Percentiles rank a stretch among this genome's conserved stretches.
phyloP scores from a whole-genome alignment of 2,113 vertebrate species.

The Syrmaticus mikado region DNA sequence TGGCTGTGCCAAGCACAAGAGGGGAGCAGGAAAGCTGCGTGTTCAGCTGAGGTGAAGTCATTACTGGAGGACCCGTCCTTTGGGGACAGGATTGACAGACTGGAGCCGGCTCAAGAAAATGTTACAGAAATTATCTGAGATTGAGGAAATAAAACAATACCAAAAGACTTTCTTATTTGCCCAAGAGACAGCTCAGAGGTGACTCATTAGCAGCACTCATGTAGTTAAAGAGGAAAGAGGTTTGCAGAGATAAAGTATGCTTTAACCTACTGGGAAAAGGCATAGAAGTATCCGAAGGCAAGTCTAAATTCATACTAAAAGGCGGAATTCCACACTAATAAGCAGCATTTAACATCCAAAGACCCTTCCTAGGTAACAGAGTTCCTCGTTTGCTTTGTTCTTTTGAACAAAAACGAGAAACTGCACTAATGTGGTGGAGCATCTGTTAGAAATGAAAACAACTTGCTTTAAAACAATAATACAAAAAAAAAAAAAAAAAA shows the following conservation, averaged over 20 bases:
- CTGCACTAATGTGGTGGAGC: neutral
- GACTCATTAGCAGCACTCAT: neutral
- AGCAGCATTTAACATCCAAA: neutral
- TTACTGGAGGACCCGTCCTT: neutral
- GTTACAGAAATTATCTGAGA: neutral
- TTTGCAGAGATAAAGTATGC: neutral
- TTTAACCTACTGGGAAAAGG: neutral
- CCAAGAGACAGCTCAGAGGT: constrained; percentile 4
- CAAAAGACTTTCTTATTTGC: neutral
- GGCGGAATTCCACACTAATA: neutral
- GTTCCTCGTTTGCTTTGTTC: neutral
- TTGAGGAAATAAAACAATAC: neutral
- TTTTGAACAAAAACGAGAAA: neutral
- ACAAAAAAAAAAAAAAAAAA: neutral
- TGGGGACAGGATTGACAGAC: neutral
- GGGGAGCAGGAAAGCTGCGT: neutral
- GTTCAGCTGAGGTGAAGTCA: neutral
- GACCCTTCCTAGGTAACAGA: neutral
- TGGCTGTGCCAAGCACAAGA: neutral
- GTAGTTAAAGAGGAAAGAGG: neutral
- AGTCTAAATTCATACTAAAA: neutral
- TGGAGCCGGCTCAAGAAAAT: neutral
- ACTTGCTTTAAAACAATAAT: neutral
- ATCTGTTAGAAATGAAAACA: neutral
- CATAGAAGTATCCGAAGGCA: neutral